Evolutionary conservation across 2,888 invertebrate species (phyloP).

Genomic region (Parnassius mnemosyne): DNA sequence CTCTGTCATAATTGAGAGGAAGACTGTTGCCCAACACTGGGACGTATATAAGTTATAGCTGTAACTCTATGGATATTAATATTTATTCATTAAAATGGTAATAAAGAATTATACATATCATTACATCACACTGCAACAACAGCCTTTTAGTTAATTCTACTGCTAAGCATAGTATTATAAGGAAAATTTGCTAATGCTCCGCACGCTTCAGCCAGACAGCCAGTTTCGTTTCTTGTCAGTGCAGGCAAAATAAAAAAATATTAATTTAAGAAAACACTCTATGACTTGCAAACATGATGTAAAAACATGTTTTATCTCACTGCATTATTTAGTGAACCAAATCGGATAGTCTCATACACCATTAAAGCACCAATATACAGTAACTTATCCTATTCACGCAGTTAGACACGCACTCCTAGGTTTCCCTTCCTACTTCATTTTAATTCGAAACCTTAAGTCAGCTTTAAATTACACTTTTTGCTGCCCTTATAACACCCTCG

Average conservation of each 20-base stretch:
- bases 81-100: too few relatives aligned
- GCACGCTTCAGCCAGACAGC: too few relatives aligned
- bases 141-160: too few relatives aligned
- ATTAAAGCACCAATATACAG: constrained; percentile 26
- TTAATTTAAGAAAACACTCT: not conserved
- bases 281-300: not conserved
- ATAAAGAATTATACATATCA: too few relatives aligned
- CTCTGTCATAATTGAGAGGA: too few relatives aligned
- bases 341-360: constrained; percentile 12
- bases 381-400: constrained; percentile 18
- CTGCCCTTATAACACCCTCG: constrained; percentile 72
- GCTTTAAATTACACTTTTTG: constrained; percentile 80
- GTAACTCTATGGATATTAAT: too few relatives aligned
- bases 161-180: too few relatives aligned
- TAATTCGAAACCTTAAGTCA: constrained; percentile 79
- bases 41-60: too few relatives aligned
- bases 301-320: not conserved
- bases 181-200: too few relatives aligned
- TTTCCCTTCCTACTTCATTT: constrained; percentile 62
- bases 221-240: too few relatives aligned
- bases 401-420: constrained; percentile 17
- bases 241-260: not conserved
- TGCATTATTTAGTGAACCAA: constrained; percentile 7
- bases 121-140: too few relatives aligned
- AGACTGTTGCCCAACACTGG: too few relatives aligned